Base-by-base conservation (phyloP, 2,888 invertebrate genomes). In the Seira musarum region DNA sequence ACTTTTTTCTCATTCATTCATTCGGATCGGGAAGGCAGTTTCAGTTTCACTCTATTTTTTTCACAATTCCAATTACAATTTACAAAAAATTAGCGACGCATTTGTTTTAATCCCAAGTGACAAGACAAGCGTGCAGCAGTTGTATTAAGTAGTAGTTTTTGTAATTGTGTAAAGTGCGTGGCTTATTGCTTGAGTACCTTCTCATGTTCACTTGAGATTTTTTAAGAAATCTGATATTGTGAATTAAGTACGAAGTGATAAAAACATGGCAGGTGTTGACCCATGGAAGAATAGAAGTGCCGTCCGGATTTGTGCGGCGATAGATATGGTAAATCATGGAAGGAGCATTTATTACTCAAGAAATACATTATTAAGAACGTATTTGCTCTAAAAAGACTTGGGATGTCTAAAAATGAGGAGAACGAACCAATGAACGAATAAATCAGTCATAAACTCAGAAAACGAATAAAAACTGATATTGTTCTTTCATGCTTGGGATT, bases 191-290 rank as follows among this genome's bases (percentile, higher is more conserved):
- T 53, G 6, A 53, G 53, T 53, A 53, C 53, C 53, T 53, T 30
- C 30, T 53, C 53, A 53, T 53, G 53, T 53, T 53, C 3, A 53
- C 53, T 53, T 53, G 53, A 53, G 13, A 8, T 40, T 6, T 6
- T 8, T 40, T 13, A 13, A 40, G 53, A 53, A 17, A 53, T n/a
- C 15, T 3, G 53, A 30, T 30, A 30, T 46, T 21, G 53, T 57
- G 57, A 63, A 57, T 70, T 74, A 66, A 65, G 53, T 73, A 24
- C 22, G 61, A 67, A 70, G 66, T 70, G 80, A 80, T 46, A 60
- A 74, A 68, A 17, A 53, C 73, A 79, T 82, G 79, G 74, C 79
- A 75, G 74, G 79, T 75, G 75, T 68, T 72, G 82, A 82, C 69
- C 82, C 82, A 25, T 82, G 82, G 82, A 82, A 63, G 68, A 67